Evolutionary conservation across 1,140 invertebrate species (phyloP).

Genomic region (Prorops nasuta): DNA sequence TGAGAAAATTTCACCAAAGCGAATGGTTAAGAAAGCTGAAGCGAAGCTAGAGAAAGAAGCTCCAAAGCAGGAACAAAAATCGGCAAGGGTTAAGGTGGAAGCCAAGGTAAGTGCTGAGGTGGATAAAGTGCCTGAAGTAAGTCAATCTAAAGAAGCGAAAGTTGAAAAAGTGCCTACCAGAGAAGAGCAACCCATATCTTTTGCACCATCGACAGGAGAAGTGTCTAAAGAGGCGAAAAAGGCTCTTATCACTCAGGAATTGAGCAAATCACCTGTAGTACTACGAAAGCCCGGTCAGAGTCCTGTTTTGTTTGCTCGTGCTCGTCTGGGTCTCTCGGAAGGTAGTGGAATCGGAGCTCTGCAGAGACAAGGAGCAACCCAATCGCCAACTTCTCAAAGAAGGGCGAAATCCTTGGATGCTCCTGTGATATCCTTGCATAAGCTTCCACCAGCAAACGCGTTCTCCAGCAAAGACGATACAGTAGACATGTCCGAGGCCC

Average conservation of each 20-base stretch:
- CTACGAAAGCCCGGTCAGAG: conserved; percentile 68
- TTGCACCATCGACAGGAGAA: no score
- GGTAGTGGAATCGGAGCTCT: conserved; percentile 72
- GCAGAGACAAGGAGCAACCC: conserved; percentile 70
- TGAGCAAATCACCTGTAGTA: conserved; percentile 59
- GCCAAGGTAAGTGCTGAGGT: conserved; percentile 2
- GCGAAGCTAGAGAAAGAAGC: conserved; percentile 17
- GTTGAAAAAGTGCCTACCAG: not conserved
- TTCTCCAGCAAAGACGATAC: conserved; percentile 87
- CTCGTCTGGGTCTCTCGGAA: conserved; percentile 75
- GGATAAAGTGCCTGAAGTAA: conserved; percentile 5
- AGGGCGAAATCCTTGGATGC: conserved; percentile 80
- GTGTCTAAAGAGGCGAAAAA: conserved; percentile 31
- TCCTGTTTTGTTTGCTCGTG: conserved; percentile 74
- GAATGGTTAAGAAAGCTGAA: conserved; percentile 27
- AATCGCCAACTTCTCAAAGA: conserved; percentile 71
- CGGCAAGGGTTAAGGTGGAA: conserved; percentile 9
- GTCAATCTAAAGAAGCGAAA: conserved; percentile 9
- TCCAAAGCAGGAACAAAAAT: not conserved
- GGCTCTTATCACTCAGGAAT: conserved; percentile 30
- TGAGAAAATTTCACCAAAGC: conserved; percentile 50
- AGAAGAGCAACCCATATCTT: no score
- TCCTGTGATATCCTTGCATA: conserved; percentile 74
- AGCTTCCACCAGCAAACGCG: conserved; percentile 76
- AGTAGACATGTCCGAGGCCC: conserved; percentile 66